These are phyloP conservation scores for Hetaerina americana DNA, from an alignment of 1,140 invertebrate species.

Conservation along the genomic window DNA sequence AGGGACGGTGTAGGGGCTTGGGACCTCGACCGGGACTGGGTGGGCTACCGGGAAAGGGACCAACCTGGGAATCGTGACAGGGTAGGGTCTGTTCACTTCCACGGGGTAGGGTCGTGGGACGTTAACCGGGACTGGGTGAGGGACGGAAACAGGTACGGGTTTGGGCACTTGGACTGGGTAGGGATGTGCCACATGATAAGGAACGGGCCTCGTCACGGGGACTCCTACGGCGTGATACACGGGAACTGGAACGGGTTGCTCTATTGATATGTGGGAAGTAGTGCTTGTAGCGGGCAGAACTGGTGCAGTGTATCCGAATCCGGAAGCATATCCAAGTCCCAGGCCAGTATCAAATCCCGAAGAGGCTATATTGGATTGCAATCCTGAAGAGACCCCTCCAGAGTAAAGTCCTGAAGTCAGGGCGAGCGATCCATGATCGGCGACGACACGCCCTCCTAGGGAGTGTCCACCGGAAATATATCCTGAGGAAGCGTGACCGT, in stretches of 20 bases:
- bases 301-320: not conserved
- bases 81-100: not conserved
- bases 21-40: not conserved
- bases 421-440: too few relatives aligned
- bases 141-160: conserved; percentile 2
- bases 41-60: conserved; percentile 2
- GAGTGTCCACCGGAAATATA: too few relatives aligned
- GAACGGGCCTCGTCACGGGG: not conserved
- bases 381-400: too few relatives aligned
- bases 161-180: not conserved
- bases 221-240: not conserved
- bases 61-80: not conserved
- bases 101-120: not conserved
- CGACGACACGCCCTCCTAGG: too few relatives aligned
- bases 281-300: not conserved
- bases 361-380: too few relatives aligned
- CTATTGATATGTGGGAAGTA: not conserved
- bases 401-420: too few relatives aligned
- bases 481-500: too few relatives aligned
- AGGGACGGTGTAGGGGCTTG: not conserved
- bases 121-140: conserved; percentile 2
- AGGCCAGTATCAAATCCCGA: too few relatives aligned
- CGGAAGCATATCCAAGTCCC: not conserved
- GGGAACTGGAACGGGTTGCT: not conserved
- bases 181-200: not conserved